Conservation (phyloP, 2,888 invertebrate genomes). For the Frankliniella fusca region DNA sequence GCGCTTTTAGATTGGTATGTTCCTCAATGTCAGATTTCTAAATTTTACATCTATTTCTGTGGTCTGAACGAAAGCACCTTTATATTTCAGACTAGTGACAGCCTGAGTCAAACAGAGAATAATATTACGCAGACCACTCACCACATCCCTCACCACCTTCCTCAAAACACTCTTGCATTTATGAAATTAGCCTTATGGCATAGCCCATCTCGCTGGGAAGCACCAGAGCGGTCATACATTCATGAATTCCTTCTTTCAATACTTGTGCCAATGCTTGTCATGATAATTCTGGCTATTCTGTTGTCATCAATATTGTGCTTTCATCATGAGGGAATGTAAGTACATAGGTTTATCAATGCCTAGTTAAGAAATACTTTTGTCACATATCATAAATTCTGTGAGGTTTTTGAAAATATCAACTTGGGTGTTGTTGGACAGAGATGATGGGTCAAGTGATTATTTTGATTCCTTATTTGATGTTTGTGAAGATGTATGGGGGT, state of each 20-base stretch:
- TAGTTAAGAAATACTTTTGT: conserved; percentile 24
- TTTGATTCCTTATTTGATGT: conserved; percentile 67
- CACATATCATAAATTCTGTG: conserved; percentile 31
- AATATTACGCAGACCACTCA: background rate
- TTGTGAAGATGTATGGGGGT: conserved; percentile 60
- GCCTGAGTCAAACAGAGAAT: background rate
- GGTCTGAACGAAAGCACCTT: background rate
- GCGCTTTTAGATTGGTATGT: conserved; percentile 74
- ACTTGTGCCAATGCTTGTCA: conserved; percentile 63
- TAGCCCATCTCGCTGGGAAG: conserved; percentile 44
- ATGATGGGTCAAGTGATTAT: conserved; percentile 63
- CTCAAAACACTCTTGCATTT: too few relatives aligned
- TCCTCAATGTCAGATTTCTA: conserved; percentile 16
- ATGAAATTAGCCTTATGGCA: conserved; percentile 29
- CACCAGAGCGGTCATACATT: conserved; percentile 66
- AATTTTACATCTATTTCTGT: background rate
- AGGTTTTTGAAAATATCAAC: background rate
- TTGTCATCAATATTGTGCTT: conserved; percentile 70
- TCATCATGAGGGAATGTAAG: conserved; percentile 73
- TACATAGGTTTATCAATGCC: conserved; percentile 41
- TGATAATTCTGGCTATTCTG: conserved; percentile 62
- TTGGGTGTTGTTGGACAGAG: conserved; percentile 34
- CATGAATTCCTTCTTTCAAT: conserved; percentile 66
- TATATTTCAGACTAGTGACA: background rate
- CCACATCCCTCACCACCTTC: too few relatives aligned